phyloP scores from a whole-genome alignment of 2,797 vertebrate genomes.

The Morelia viridis region DNA sequence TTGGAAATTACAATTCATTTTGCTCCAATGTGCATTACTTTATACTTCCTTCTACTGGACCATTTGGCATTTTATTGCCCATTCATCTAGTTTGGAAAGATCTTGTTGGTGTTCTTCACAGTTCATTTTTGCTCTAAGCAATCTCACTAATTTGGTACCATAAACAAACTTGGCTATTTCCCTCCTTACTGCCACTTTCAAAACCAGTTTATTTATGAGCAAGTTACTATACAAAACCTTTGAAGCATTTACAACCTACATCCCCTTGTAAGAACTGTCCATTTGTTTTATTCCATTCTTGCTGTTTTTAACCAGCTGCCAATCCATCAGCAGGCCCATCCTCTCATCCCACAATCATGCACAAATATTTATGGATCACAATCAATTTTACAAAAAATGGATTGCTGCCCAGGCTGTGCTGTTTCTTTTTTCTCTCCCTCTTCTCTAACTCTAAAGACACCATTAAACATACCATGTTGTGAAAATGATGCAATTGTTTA shows the following conservation, averaged over 20 bases:
- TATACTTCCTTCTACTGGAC: neutral
- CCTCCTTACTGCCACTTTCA: neutral
- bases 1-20: neutral
- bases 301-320: neutral
- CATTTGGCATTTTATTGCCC: neutral
- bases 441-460: neutral
- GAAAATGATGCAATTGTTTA: conserved; percentile 52
- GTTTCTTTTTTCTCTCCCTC: neutral
- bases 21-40: neutral
- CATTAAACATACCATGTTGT: conserved; percentile 46
- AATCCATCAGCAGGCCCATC: neutral
- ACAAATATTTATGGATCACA: neutral
- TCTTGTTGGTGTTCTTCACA: neutral
- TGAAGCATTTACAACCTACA: neutral
- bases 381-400: neutral
- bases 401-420: neutral
- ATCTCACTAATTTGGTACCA: neutral
- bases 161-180: neutral
- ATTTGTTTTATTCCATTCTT: neutral
- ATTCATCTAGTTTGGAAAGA: neutral
- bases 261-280: neutral
- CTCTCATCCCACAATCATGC: neutral
- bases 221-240: neutral
- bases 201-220: neutral
- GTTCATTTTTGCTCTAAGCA: neutral